Evolutionary conservation across 2,888 invertebrate species (phyloP), one percentile per base, ranked within the genome.

Genomic region (Nemurella pictetii): DNA sequence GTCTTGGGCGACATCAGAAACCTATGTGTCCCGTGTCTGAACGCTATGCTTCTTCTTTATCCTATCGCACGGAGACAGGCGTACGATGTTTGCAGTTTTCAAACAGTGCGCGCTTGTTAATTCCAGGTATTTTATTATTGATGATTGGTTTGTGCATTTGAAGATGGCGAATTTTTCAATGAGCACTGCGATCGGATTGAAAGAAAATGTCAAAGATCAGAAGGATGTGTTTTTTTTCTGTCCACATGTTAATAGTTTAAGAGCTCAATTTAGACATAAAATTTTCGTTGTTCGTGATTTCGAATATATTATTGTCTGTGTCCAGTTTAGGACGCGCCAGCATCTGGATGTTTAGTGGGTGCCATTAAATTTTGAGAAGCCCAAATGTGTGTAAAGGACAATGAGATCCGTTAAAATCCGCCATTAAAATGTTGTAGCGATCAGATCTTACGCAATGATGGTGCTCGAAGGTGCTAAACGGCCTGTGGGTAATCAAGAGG

Each of bases 331-430:
- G n/a, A n/a, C n/a, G n/a, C n/a, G n/a, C n/a, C 55, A 7, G 55
- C 55, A 20, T 55, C 5, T 55, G 1, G 20, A 55, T 55, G 55
- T 55, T 55, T 55, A 55, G 15, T 55, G 78, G 72, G 25, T 28
- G 28, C 82, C 72, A 82, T 82, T 82, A 72, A 82, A 82, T 28
- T 30, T 82, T 29, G 15, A 55, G 20, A 78, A 36, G 72, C 82
- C 35, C 55, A 82, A 81, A 55, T 72, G 82, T 82, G 55, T 72
- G 9, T n/a, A 29, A 20, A 20, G 82, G 82, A 82, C 82, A 82
- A 82, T 72, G 55, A 55, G 55, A 27, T n/a, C 20, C 27, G 82
- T 72, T 78, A 82, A 82, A 72, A 72, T 25, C 36, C 72, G 20
- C 82, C 82, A 82, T 72, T 28, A 72, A 80, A 32, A 32, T 9